These are phyloP conservation scores for Drosophila lacertosa DNA, from an alignment of 1,140 invertebrate genomes.

Conservation along the genomic window DNA sequence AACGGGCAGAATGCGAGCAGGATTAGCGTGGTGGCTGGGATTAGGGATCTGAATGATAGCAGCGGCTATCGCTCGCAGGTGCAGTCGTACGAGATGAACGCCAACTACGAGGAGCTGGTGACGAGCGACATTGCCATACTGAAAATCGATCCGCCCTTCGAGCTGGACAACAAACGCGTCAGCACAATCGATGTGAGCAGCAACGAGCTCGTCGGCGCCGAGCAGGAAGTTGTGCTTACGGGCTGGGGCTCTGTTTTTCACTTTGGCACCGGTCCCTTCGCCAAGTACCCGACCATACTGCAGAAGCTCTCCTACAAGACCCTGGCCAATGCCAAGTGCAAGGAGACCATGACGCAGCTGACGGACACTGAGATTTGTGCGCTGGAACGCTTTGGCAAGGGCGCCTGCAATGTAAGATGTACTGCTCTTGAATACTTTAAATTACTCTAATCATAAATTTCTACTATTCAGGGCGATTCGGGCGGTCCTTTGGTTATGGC, in stretches of 20 bases:
- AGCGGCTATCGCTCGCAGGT: constrained; percentile 75
- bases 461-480: constrained; percentile 87
- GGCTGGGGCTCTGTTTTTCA: constrained; percentile 83
- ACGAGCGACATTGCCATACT: constrained; percentile 83
- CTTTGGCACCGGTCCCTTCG: constrained; percentile 74
- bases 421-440: rapidly evolving
- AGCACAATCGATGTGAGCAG: constrained; percentile 69
- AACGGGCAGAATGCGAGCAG: constrained; percentile 76
- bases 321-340: constrained; percentile 65
- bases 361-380: constrained; percentile 85
- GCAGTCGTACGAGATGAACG: constrained; percentile 73
- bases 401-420: constrained; percentile 82
- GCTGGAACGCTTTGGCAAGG: constrained; percentile 84
- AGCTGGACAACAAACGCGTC: constrained; percentile 64
- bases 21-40: constrained; percentile 84
- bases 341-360: constrained; percentile 71
- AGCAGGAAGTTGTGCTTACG: constrained; percentile 62
- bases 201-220: constrained; percentile 59
- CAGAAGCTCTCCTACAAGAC: constrained; percentile 74
- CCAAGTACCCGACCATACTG: constrained; percentile 69
- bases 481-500: constrained; percentile 87
- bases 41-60: constrained; percentile 75
- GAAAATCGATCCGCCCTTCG: constrained; percentile 77
- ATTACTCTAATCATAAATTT: constrained; percentile 74
- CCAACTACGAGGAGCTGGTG: constrained; percentile 73